Conservation (phyloP, 2,113 vertebrate genomes). For the Centrocercus urophasianus region DNA sequence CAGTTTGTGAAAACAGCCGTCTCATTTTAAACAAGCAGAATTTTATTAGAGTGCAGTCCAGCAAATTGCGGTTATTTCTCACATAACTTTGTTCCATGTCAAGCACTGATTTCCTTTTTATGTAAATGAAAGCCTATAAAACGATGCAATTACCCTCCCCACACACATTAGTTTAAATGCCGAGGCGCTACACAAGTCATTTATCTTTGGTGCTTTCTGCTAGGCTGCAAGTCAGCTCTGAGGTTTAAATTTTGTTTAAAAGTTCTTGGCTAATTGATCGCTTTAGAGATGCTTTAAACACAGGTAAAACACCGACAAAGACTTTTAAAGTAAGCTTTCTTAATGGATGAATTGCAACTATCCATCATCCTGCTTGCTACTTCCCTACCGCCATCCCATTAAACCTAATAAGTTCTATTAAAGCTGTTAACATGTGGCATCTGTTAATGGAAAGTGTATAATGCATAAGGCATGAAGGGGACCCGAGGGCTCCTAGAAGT, state of each 20-base stretch:
- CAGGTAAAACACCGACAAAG: constrained; percentile 65
- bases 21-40: background rate
- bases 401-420: constrained; percentile 60
- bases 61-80: constrained; percentile 18
- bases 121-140: constrained; percentile 43
- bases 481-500: background rate
- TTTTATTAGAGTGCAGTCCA: background rate
- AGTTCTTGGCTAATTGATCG: constrained; percentile 68
- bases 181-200: constrained; percentile 12
- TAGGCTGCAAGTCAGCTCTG: background rate
- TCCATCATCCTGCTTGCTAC: constrained; percentile 61
- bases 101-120: constrained; percentile 31
- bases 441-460: constrained; percentile 50
- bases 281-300: constrained; percentile 66
- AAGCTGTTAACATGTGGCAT: constrained; percentile 60
- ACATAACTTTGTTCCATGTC: background rate
- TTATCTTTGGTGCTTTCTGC: constrained; percentile 48
- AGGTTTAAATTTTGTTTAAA: constrained; percentile 67
- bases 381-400: constrained; percentile 49
- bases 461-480: constrained; percentile 56
- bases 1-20: background rate
- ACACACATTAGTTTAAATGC: constrained; percentile 20
- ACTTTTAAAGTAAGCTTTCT: constrained; percentile 60
- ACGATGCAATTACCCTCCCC: background rate
- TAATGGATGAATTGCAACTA: constrained; percentile 68